Evolutionary conservation across 2,113 vertebrate species (phyloP), one percentile per base, ranked within the genome.

Genomic region (Esox niger): DNA sequence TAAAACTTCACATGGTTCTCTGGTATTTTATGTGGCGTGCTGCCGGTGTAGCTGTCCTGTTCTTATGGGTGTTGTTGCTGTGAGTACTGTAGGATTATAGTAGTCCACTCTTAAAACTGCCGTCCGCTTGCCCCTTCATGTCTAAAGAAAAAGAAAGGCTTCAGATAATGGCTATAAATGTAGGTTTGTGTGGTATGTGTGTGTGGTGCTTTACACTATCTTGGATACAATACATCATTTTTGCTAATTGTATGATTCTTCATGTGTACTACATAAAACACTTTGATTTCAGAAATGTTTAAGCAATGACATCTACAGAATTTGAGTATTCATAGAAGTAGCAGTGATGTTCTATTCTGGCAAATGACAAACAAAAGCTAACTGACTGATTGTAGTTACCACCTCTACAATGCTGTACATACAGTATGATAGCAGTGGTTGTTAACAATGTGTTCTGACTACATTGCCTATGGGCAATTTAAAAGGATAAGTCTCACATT

Each of bases 11-110:
- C 47, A 21, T 9, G 47, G 47, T 6, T 52, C 20, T 15, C 4
- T 52, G 21, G 47, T 52, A 52, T 52, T 71, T 69, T 69, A 46
- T 73, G 58, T 78, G 65, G 59, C 70, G 56, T 47, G 49, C 30
- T 63, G 64, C 66, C 63, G n/a, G 64, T 47, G 46, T 65, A 33
- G 31, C 31, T 57, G 30, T 62, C 57, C 47, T 64, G 55, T 57
- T 13, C 26, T 8, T 30, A 15, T 58, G 11, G 11, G 27, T 70
- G 69, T 79, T 31, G 32, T 67, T 54, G 66, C 30, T 74, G 61
- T 79, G 64, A 73, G 59, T 55, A 60, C 67, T 38, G 9, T 73
- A 62, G 58, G 54, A 15, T 25, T 75, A n/a, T n/a, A 63, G 67
- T 72, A 27, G 72, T 72, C 46, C 8, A 56, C 25, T 82, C 43